phyloP scores from a whole-genome alignment of 2,888 invertebrate genomes.

The Frankliniella fusca region DNA sequence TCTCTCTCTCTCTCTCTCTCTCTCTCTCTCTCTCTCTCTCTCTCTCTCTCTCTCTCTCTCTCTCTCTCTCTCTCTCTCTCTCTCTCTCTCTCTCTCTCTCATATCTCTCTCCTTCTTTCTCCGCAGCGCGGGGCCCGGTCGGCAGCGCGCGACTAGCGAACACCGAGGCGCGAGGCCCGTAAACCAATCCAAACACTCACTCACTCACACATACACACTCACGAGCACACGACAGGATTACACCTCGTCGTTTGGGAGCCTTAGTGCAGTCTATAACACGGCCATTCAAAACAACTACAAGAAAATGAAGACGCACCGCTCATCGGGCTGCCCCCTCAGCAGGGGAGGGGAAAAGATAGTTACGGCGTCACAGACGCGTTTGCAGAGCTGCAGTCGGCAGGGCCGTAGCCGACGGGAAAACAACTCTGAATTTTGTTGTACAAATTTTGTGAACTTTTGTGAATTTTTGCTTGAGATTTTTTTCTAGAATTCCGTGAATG shows the following conservation, averaged over 20 bases:
- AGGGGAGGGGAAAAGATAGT: too few relatives aligned
- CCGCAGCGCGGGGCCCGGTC: not conserved
- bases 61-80: not conserved
- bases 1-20: not conserved
- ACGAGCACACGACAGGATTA: not conserved
- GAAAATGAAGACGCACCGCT: too few relatives aligned
- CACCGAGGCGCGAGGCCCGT: not conserved
- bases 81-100: not conserved
- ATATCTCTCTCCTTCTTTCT: not conserved
- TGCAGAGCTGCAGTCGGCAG: too few relatives aligned
- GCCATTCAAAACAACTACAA: not conserved
- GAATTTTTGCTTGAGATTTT: too few relatives aligned
- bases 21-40: not conserved
- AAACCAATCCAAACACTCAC: conserved; percentile 13
- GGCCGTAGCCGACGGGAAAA: too few relatives aligned
- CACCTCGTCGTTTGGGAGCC: not conserved
- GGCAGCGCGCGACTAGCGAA: not conserved
- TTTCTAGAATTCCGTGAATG: too few relatives aligned
- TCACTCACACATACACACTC: not conserved
- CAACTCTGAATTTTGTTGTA: too few relatives aligned
- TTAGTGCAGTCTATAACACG: too few relatives aligned
- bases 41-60: not conserved
- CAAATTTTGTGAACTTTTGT: too few relatives aligned
- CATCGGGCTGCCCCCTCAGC: too few relatives aligned
- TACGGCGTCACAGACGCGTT: too few relatives aligned